Evolutionary conservation across 2,888 invertebrate species (phyloP).

Genomic region (Bursaphelenchus okinawaensis): DNA sequence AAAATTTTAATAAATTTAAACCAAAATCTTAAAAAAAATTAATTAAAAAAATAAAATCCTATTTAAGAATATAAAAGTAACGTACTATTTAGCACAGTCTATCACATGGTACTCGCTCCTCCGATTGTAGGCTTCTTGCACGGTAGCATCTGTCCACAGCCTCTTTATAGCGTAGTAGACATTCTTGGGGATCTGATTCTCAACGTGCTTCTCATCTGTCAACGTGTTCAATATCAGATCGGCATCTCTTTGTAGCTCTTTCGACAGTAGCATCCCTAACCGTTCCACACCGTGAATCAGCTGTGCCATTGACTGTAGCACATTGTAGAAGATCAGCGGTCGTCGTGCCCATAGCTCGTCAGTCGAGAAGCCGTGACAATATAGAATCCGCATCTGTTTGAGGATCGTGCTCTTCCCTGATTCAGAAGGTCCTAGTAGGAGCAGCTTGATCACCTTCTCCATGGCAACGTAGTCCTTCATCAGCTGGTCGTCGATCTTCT

Average conservation of each 20-base stretch:
- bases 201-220: conserved; percentile 8
- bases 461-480: conserved; percentile 37
- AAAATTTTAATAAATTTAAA: conserved; percentile 10
- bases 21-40: neutral
- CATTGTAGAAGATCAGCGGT: conserved; percentile 16
- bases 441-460: conserved; percentile 46
- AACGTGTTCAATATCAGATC: neutral
- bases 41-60: conserved; percentile 15
- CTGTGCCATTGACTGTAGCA: conserved; percentile 16
- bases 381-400: conserved; percentile 42
- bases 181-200: conserved; percentile 13
- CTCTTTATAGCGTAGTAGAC: conserved; percentile 16
- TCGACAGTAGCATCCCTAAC: conserved; percentile 8
- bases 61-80: conserved; percentile 37
- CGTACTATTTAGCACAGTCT: conserved; percentile 99
- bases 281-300: conserved; percentile 14
- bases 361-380: conserved; percentile 15
- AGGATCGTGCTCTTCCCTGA: conserved; percentile 45
- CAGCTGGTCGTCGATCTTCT: conserved; percentile 24
- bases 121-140: conserved; percentile 96
- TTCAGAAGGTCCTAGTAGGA: conserved; percentile 24
- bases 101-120: conserved; percentile 98
- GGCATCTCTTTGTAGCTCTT: conserved; percentile 15
- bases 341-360: conserved; percentile 17
- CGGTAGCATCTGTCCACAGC: conserved; percentile 89